Conservation (phyloP, 2,797 vertebrate genomes). For the Antennarius maculatus region DNA sequence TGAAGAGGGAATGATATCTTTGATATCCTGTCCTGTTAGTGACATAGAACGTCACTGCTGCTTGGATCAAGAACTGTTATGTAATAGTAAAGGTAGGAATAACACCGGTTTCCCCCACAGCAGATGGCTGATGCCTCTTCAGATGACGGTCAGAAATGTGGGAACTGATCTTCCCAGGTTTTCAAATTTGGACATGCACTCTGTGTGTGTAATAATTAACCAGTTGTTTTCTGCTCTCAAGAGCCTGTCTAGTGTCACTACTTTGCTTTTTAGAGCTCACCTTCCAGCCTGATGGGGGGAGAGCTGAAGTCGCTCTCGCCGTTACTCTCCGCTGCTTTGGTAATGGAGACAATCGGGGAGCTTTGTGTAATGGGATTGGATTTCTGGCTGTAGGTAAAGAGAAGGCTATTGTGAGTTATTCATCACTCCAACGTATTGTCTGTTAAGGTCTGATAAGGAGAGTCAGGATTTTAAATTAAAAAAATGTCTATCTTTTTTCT, state of each 20-base stretch:
- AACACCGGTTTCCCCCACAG: neutral
- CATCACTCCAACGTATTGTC: slow-evolving; percentile 8
- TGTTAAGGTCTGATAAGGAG: neutral
- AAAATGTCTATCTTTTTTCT: accelerated
- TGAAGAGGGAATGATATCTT: neutral
- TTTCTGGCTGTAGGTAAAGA: slow-evolving; percentile 53
- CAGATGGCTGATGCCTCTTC: neutral
- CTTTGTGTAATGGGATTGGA: slow-evolving; percentile 53
- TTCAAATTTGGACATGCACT: slow-evolving; percentile 33
- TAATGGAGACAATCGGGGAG: slow-evolving; percentile 48
- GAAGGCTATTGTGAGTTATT: slow-evolving; percentile 27
- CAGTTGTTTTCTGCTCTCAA: slow-evolving; percentile 30
- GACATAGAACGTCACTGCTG: neutral
- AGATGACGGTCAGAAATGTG: slow-evolving; percentile 12
- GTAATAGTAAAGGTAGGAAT: neutral
- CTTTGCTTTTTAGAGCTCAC: slow-evolving; percentile 21
- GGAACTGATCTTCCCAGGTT: slow-evolving; percentile 19
- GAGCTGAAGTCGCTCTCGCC: slow-evolving; percentile 18
- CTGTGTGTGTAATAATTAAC: slow-evolving; percentile 25
- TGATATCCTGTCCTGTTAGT: slow-evolving; percentile 1
- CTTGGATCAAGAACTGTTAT: neutral
- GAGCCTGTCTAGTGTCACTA: slow-evolving; percentile 11
- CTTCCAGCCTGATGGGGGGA: slow-evolving; percentile 25
- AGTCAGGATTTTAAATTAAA: neutral
- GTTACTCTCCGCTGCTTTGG: slow-evolving; percentile 41